Base-by-base conservation (phyloP, 2,888 invertebrate species). In the Mylabris sibirica region DNA sequence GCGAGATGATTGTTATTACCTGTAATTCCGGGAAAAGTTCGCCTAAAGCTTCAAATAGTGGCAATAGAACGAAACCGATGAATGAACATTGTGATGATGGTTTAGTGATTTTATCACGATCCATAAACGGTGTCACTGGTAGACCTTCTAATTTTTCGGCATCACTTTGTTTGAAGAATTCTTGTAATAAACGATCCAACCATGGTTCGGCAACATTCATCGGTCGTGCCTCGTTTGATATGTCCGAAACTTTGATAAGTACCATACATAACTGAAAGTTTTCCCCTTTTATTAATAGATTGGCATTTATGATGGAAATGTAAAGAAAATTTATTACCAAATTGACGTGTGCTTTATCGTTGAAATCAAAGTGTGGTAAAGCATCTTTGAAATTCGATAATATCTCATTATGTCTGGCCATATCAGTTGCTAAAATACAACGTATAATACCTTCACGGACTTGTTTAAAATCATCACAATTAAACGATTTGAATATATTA, bases 81-180 rank as follows among this genome's bases (percentile, higher is more conserved):
- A 94, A 94, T 65, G 93, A 92, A 81, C 93, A 92, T 83, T 94
- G 94, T 1, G 94, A 93, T 20, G 93, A 92, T 3, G 93, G 92
- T 82, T 93, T 94, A 69, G 93, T 93, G 65, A 94, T 92, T 85
- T 93, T 94, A 75, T 94, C 93, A 38, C 93, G 88, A 84, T 94
- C 94, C 94, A 94, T 94, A 82, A 94, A 94, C 0, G 94, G 93
- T 30, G 94, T 93, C 34, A 94, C 93, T 4, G 94, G 94, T 72
- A 94, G 86, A 11, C 94, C 94, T 83, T 93, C 93, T 34, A 92
- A 87, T 81, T 93, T 93, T 83, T 94, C 94, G 4, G 92, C 90
- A 76, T 94, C 94, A 82, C 92, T 92, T 84, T 93, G 92, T 76
- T 91, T 91, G 82, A 92, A 92, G 81, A 93, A 93, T 82, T 93